Conservation (phyloP, 2,888 invertebrate species). For the Protophormia terraenovae region DNA sequence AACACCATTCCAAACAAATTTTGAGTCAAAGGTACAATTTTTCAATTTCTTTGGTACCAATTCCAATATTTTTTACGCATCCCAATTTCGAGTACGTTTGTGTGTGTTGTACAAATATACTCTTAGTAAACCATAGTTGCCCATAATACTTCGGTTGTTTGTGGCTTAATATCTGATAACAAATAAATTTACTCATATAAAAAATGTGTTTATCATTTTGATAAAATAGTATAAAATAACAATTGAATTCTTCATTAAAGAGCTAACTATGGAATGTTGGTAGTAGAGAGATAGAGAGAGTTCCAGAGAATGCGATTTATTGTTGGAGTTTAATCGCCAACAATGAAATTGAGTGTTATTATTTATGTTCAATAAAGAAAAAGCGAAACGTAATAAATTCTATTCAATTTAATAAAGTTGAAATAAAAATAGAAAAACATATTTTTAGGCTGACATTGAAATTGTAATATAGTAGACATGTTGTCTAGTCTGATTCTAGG, state of each 20-base stretch:
- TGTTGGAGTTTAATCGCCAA: neutral
- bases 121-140: neutral
- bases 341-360: neutral
- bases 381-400: neutral
- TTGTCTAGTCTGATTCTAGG: neutral
- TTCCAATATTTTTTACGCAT: neutral
- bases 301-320: neutral
- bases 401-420: neutral
- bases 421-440: constrained; percentile 24
- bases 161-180: constrained; percentile 24
- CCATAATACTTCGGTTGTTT: neutral
- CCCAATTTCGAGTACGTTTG: neutral
- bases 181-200: no score
- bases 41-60: neutral
- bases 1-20: neutral
- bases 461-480: neutral
- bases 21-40: neutral
- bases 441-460: constrained; percentile 57
- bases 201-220: constrained; percentile 53
- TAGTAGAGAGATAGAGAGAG: neutral
- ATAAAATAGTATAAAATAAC: constrained; percentile 13
- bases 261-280: neutral
- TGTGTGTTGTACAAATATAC: neutral
- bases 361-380: neutral
- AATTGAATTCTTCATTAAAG: neutral